Percentiles rank a stretch among this genome's conserved stretches.
These are phyloP conservation scores for Solenopsis fugax DNA, from an alignment of 1,140 invertebrate genomes.

Conservation along the genomic window DNA sequence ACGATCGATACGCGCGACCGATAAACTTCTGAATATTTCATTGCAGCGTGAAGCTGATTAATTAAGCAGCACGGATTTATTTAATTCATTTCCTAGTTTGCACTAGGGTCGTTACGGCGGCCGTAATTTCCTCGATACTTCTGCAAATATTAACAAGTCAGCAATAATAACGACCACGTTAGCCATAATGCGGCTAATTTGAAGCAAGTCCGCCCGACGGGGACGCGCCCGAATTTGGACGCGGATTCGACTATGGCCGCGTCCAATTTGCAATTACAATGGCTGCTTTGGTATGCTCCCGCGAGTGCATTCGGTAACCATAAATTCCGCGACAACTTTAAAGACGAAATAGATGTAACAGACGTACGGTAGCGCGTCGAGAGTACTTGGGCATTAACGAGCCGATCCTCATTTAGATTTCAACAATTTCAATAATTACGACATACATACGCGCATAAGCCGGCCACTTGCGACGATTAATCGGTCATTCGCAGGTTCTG, in stretches of 20 bases:
- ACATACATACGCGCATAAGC: conserved; percentile 40
- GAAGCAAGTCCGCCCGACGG: conserved; percentile 38
- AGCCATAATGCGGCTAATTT: conserved; percentile 55
- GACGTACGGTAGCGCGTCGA: conserved; percentile 7
- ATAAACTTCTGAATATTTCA: conserved; percentile 35
- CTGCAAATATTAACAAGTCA: conserved; percentile 53
- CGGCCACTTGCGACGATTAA: conserved; percentile 66
- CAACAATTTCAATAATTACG: conserved; percentile 66
- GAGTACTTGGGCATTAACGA: conserved; percentile 29
- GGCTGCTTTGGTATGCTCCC: conserved; percentile 15
- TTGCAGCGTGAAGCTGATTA: conserved; percentile 26
- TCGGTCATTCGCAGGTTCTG: conserved; percentile 61
- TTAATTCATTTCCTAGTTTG: conserved; percentile 39
- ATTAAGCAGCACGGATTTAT: conserved; percentile 29
- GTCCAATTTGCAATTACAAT: conserved; percentile 61
- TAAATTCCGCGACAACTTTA: conserved; percentile 31
- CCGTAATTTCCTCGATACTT: conserved; percentile 63
- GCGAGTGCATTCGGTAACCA: conserved; percentile 32
- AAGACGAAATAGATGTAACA: conserved; percentile 30
- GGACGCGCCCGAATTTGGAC: conserved; percentile 33
- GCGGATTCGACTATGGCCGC: conserved; percentile 30
- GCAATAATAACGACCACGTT: conserved; percentile 45
- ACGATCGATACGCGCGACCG: conserved; percentile 3
- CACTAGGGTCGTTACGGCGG: background rate
- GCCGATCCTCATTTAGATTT: conserved; percentile 33